Evolutionary conservation across 2,797 vertebrate genomes (phyloP).

Genomic region (Nyctibius grandis): DNA sequence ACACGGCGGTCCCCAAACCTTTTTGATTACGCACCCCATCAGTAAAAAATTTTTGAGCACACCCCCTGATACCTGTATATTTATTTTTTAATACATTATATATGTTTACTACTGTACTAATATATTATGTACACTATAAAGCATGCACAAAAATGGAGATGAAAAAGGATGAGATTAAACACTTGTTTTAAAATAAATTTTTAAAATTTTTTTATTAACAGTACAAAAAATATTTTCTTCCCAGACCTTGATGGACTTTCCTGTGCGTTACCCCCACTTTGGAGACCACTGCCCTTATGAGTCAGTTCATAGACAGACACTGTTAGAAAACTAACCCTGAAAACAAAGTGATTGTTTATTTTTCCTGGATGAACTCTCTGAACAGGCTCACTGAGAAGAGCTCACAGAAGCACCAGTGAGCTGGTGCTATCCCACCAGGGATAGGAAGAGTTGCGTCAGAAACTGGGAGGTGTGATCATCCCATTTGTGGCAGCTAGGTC

Average conservation of each 20-base stretch:
- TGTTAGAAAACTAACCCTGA: neutral
- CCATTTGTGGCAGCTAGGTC: neutral
- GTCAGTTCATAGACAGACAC: neutral
- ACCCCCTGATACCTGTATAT: neutral
- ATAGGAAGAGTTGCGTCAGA: neutral
- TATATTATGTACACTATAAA: neutral
- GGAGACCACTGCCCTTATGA: neutral
- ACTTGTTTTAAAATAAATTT: neutral
- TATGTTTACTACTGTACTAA: neutral
- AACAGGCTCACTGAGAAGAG: neutral
- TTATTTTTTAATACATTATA: neutral
- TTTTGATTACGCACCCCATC: accelerated
- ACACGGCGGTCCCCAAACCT: neutral
- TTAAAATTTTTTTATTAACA: neutral
- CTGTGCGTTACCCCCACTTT: neutral
- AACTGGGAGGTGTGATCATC: neutral
- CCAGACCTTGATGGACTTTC: neutral
- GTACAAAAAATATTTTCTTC: neutral
- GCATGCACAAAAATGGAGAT: neutral
- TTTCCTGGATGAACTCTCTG: neutral
- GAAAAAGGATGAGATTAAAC: neutral
- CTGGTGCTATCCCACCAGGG: too few relatives aligned
- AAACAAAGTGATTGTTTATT: neutral
- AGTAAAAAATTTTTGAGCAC: neutral
- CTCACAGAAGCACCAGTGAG: neutral